Evolutionary conservation across 1,140 invertebrate genomes (phyloP).

Genomic region (Drosophila paulistorum): DNA sequence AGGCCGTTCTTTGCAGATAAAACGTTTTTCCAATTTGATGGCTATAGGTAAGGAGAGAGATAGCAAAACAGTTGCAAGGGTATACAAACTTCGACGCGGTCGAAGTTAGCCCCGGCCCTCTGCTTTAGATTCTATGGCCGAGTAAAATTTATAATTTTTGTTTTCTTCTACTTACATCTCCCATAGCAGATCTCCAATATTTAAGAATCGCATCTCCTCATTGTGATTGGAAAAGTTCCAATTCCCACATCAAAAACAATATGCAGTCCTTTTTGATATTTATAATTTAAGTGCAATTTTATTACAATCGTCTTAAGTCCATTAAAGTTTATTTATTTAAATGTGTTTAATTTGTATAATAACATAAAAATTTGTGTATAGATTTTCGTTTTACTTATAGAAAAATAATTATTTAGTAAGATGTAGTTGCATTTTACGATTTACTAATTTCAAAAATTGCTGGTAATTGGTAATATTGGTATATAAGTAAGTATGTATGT

Average conservation of each 20-base stretch:
- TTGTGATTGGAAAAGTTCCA: too few relatives aligned
- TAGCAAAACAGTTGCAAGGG: too few relatives aligned
- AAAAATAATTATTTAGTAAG: slow-evolving; percentile 3
- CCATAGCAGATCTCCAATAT: too few relatives aligned
- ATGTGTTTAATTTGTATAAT: slow-evolving; percentile 37
- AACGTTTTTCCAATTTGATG: too few relatives aligned
- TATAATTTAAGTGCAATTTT: slow-evolving; percentile 61
- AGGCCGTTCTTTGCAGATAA: too few relatives aligned
- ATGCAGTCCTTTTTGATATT: background rate
- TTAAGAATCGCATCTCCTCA: too few relatives aligned
- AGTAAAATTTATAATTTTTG: too few relatives aligned
- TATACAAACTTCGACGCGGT: too few relatives aligned
- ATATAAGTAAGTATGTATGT: too few relatives aligned
- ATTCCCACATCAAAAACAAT: background rate
- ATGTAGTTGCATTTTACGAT: slow-evolving; percentile 4
- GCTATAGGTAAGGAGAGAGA: too few relatives aligned
- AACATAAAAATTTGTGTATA: slow-evolving; percentile 48
- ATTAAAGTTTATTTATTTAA: slow-evolving; percentile 47
- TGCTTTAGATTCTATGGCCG: too few relatives aligned
- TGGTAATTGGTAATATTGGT: slow-evolving; percentile 3
- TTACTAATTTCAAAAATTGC: slow-evolving; percentile 2
- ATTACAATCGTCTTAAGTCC: slow-evolving; percentile 65
- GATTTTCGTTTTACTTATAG: slow-evolving; percentile 16
- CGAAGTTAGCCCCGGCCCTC: too few relatives aligned
- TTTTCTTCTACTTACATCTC: background rate